These are phyloP conservation scores for Xiphorhynchus elegans DNA, from an alignment of 2,113 vertebrate species.

Conservation along the genomic window DNA sequence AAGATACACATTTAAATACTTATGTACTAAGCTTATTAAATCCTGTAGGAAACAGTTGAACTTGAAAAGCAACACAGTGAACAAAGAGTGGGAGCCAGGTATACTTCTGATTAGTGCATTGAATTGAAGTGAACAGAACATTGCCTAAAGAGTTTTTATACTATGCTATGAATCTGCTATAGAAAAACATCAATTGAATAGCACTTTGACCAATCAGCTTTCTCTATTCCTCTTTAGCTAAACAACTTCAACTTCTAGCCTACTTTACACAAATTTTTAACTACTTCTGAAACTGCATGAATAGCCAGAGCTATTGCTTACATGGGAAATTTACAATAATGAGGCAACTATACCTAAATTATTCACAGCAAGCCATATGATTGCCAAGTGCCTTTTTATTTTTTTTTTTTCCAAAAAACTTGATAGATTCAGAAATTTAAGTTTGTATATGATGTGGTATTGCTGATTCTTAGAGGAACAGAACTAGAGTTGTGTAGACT, in stretches of 20 bases:
- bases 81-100: not conserved
- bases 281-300: not conserved
- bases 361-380: not conserved
- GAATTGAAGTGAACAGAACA: not conserved
- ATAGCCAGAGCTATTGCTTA: not conserved
- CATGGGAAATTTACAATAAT: not conserved
- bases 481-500: not conserved
- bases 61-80: conserved; percentile 6
- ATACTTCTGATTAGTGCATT: conserved; percentile 13
- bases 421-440: not conserved
- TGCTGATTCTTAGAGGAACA: not conserved
- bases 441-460: not conserved
- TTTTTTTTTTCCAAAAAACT: not conserved
- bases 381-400: not conserved
- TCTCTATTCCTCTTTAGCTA: not conserved
- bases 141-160: not conserved
- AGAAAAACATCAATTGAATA: not conserved
- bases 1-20: conserved; percentile 48
- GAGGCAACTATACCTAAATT: not conserved
- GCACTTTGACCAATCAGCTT: not conserved
- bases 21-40: conserved; percentile 49
- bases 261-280: not conserved
- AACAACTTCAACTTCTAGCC: not conserved
- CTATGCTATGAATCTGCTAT: not conserved
- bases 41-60: conserved; percentile 49